phyloP scores from a whole-genome alignment of 2,888 invertebrate species.

The Drosophila tripunctata region DNA sequence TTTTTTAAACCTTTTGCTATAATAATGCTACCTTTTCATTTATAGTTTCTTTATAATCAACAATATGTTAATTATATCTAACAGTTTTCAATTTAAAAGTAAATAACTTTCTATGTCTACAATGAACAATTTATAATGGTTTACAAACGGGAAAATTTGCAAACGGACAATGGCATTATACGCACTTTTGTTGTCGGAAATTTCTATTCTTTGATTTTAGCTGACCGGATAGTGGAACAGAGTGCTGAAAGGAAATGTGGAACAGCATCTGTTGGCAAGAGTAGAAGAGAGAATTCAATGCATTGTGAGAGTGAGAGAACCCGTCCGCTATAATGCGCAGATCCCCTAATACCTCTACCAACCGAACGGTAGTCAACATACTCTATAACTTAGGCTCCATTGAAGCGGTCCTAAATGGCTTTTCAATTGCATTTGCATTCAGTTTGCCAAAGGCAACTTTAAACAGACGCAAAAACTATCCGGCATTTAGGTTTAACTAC shows the following conservation, averaged over 20 bases:
- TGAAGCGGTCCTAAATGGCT: constrained; percentile 58
- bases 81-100: neutral
- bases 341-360: neutral
- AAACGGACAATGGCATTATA: constrained; percentile 17
- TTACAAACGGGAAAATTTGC: constrained; percentile 15
- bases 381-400: constrained; percentile 29
- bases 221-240: neutral
- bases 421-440: constrained; percentile 66
- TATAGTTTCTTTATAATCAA: neutral
- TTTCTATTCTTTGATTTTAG: constrained; percentile 13
- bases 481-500: constrained; percentile 24
- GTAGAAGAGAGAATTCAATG: constrained; percentile 13
- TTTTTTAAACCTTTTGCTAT: too few species aligned
- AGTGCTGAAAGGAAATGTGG: neutral
- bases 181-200: constrained; percentile 26
- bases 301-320: neutral
- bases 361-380: neutral
- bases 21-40: neutral
- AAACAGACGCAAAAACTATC: constrained; percentile 39
- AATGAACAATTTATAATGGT: constrained; percentile 4
- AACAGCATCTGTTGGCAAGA: neutral
- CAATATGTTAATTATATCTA: neutral
- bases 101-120: neutral
- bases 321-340: constrained; percentile 1
- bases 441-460: constrained; percentile 32